Percentiles rank a stretch among this genome's conserved stretches.
Evolutionary conservation across 1,140 invertebrate species (phyloP).

Genomic region (Saxidomus purpurata): DNA sequence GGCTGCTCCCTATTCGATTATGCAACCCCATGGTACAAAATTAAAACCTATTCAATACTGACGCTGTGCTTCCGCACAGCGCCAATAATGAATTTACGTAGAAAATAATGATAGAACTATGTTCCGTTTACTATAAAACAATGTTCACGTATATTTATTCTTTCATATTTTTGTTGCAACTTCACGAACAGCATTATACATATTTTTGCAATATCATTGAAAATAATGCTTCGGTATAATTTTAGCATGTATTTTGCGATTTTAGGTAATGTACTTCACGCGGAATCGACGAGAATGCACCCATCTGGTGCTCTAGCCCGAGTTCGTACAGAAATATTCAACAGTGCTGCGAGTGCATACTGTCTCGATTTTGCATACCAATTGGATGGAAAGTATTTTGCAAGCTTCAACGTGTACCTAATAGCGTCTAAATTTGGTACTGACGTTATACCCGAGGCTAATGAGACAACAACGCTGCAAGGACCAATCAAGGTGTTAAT

Average conservation of each 20-base stretch:
- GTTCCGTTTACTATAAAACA: no score
- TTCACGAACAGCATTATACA: no score
- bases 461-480: neutral
- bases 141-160: no score
- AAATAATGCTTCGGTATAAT: no score
- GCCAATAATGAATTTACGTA: no score
- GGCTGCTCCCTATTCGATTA: no score
- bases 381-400: conserved; percentile 53
- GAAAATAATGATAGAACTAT: no score
- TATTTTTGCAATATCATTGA: no score
- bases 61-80: no score
- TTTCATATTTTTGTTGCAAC: no score
- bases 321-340: neutral
- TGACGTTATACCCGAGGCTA: neutral
- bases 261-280: conserved; percentile 50
- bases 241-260: neutral
- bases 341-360: neutral
- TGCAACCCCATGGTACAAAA: no score
- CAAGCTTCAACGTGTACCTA: conserved; percentile 28
- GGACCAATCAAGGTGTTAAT: neutral
- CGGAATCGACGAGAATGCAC: conserved; percentile 35
- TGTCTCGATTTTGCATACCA: conserved; percentile 50
- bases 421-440: neutral
- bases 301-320: conserved; percentile 23
- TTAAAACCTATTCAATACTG: no score